These are phyloP conservation scores for Orius insidiosus DNA, from an alignment of 1,140 invertebrate genomes.

Conservation along the genomic window DNA sequence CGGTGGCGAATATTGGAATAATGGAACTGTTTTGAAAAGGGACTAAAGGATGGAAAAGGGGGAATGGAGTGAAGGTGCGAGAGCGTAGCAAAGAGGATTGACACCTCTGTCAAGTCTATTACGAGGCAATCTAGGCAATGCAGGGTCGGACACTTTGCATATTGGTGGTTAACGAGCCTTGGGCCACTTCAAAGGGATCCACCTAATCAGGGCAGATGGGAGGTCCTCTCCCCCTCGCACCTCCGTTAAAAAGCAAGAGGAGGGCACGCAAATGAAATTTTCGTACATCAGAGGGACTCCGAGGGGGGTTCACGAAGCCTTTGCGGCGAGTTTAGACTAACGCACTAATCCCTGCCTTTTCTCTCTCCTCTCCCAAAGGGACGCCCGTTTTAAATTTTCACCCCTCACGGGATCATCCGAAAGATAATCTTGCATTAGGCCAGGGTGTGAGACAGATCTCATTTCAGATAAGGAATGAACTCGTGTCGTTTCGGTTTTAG, in stretches of 20 bases:
- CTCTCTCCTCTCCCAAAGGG: not conserved
- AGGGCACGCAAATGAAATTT: constrained; percentile 6
- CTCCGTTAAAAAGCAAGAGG: constrained; percentile 9
- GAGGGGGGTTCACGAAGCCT: not conserved
- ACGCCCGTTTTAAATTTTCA: not conserved
- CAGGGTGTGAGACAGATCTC: too few relatives aligned
- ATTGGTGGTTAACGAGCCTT: constrained; percentile 12
- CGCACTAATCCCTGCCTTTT: constrained; percentile 5
- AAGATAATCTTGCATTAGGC: too few relatives aligned
- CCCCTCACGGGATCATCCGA: not conserved
- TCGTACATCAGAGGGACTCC: constrained; percentile 3
- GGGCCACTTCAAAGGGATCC: constrained; percentile 8
- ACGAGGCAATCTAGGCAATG: constrained; percentile 10
- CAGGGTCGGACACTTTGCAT: constrained; percentile 6
- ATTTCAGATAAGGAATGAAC: too few relatives aligned
- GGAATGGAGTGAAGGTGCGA: constrained; percentile 7
- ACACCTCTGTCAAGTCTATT: constrained; percentile 12
- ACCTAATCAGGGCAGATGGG: constrained; percentile 11
- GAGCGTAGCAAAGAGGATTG: constrained; percentile 10
- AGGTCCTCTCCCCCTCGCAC: not conserved
- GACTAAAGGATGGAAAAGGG: not conserved
- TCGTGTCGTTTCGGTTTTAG: too few relatives aligned
- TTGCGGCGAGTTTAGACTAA: constrained; percentile 10
- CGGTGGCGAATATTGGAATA: too few relatives aligned
- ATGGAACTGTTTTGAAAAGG: not conserved